Base-by-base conservation (phyloP, 2,113 vertebrate species). In the Aplodontia rufa region DNA sequence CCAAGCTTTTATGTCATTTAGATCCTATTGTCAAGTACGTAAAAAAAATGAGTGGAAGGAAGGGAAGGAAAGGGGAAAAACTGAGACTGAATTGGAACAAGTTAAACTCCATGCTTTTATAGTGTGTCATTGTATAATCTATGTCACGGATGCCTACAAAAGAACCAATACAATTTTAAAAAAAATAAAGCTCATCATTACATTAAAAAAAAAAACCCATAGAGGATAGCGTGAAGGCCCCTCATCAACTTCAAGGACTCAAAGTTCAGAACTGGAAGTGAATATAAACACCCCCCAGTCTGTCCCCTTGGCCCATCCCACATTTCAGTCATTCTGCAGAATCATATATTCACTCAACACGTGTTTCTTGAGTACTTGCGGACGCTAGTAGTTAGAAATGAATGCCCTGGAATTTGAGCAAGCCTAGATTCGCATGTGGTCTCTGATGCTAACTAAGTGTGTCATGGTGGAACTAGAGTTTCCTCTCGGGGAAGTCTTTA, bases 241-340 rank as follows among this genome's bases (percentile, higher is more conserved):
- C 69, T 0, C 12, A 32, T 32, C 26, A 89, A 82, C 28, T 80
- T 71, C 72, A 75, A 90, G 76, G 75, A 53, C 42, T 42, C 68
- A 53, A 71, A 28, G 1, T 90, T 47, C 60, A 55, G 60, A 84
- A 71, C 66, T 45, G 1, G 12, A 95, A 87, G 30, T 8, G 28
- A 95, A 60, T 78, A 66, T 78, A 90, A 82, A 78, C 12, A 69
- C 17, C 30, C 47, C 42, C 14, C 9, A 2, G 32, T 35, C 19
- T 10, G 62, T 7, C 6, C 1, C 4, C 17, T 22, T 1, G 12
- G 17, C 40, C 26, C 24, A 22, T 26, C 16, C 20, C 3, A 72
- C 11, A 13, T 11, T 35, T 85, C n/a, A 22, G 30, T 60, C 11
- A 17, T 30, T 74, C 55, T 76, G 55, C 13, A 20, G 64, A 80